These are phyloP conservation scores for Nyctibius grandis DNA, from an alignment of 2,797 vertebrate species.

Conservation along the genomic window DNA sequence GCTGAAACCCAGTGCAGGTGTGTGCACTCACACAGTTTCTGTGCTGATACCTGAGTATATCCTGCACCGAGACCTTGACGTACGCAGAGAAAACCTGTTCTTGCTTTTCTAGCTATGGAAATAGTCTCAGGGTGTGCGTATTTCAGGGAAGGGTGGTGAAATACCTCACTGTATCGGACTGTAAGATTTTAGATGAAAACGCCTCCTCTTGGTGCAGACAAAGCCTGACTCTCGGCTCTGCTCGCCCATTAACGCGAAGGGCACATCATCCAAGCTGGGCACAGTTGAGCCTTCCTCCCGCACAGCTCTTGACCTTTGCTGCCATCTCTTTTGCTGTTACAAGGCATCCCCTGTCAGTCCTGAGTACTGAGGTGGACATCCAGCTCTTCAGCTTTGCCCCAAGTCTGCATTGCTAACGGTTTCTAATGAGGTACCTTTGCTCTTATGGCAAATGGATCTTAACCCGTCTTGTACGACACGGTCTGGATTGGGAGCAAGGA, in stretches of 20 bases:
- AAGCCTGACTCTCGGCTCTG: background rate
- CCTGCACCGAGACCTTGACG: accelerated
- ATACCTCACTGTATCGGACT: background rate
- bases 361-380: too few relatives aligned
- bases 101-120: background rate
- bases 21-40: background rate
- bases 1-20: accelerated
- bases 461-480: accelerated
- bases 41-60: background rate
- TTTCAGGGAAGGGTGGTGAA: background rate
- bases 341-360: background rate
- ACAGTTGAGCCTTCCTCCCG: background rate
- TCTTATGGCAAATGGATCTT: background rate
- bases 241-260: background rate
- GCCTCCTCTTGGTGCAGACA: background rate
- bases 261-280: accelerated
- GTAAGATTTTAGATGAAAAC: background rate
- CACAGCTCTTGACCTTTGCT: background rate
- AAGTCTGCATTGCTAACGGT: background rate
- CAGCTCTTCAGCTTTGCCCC: background rate
- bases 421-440: background rate
- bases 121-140: accelerated
- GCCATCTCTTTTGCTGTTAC: too few relatives aligned
- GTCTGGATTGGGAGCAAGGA: background rate
- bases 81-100: background rate